Evolutionary conservation across 2,888 invertebrate species (phyloP), one percentile per base, ranked within the genome.

Genomic region (Ellobium chinense): DNA sequence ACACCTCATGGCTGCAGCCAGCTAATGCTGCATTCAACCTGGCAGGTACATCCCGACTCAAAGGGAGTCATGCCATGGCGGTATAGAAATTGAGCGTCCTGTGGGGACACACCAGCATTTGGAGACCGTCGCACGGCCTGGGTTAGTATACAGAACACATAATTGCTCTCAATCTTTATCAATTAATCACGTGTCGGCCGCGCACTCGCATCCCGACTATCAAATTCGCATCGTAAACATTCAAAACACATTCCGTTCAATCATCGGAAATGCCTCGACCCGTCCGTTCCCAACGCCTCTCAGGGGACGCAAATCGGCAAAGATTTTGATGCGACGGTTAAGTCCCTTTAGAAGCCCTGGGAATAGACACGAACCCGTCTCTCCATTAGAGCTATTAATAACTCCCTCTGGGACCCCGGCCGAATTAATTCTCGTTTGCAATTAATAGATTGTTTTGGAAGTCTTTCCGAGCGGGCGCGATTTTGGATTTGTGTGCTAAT

Each of bases 381-480:
- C 79, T 83, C 83, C 83, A 83, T 83, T 83, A 83, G 83, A 83
- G 73, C 83, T 83, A 83, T 83, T 83, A 83, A 81, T 81, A 79
- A 81, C 79, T 58, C 79, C 79, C 79, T 76, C 24, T 24, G 83
- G 81, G 73, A 72, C 66, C n/a, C 54, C 62, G 56, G 37, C 70
- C 75, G 78, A 79, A 81, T 83, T 81, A 83, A 83, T 83, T 83
- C 83, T 73, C 76, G 83, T 76, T 83, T 83, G 68, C 83, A 83
- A 83, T 83, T 83, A 83, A 83, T 81, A 81, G 81, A 81, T 83
- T 83, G 83, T 83, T 80, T 80, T 80, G 78, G 75, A 76, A 81
- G 72, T 81, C 78, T 68, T 65, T 37, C 74, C 63, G 66, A 56
- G 36, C 31, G 62, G 74, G 82, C 62, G 65, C 46, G 74, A 63